Evolutionary conservation across 2,888 invertebrate species (phyloP).

Genomic region (Megamerina dolium): DNA sequence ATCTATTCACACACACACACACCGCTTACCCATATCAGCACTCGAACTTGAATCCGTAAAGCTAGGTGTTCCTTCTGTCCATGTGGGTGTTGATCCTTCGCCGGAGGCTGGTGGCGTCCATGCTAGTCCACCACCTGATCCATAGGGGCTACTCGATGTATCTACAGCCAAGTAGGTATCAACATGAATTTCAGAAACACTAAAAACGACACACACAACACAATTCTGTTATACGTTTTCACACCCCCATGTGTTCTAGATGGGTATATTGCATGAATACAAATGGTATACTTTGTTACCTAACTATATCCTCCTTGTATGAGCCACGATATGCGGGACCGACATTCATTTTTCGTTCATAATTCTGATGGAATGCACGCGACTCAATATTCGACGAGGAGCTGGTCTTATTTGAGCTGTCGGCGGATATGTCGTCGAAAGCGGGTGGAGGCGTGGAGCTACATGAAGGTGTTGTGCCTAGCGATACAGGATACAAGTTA

Average conservation of each 20-base stretch:
- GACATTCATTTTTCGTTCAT: slow-evolving; percentile 43
- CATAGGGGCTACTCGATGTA: slow-evolving; percentile 51
- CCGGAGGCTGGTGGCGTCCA: slow-evolving; percentile 84
- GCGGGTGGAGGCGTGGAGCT: slow-evolving; percentile 89
- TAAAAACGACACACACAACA: slow-evolving; percentile 31
- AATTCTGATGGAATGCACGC: slow-evolving; percentile 35
- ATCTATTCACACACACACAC: slow-evolving; percentile 5
- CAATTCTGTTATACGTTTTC: not conserved
- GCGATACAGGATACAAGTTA: slow-evolving; percentile 42
- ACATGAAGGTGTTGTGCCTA: slow-evolving; percentile 64
- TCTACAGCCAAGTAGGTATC: slow-evolving; percentile 55
- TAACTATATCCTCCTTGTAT: slow-evolving; percentile 44
- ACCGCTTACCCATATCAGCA: slow-evolving; percentile 64
- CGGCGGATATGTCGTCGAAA: slow-evolving; percentile 71
- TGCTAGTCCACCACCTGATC: slow-evolving; percentile 52
- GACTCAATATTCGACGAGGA: slow-evolving; percentile 38
- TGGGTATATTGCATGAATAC: not conserved
- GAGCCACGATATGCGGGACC: slow-evolving; percentile 44
- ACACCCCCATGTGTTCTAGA: too few species aligned
- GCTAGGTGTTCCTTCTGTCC: slow-evolving; percentile 97
- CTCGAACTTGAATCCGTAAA: slow-evolving; percentile 96
- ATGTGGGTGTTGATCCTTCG: slow-evolving; percentile 91
- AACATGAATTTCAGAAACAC: slow-evolving; percentile 68
- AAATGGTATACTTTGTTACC: slow-evolving; percentile 28
- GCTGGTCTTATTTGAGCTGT: slow-evolving; percentile 47